Evolutionary conservation across 1,140 invertebrate genomes (phyloP), one percentile per base, ranked within the genome.

Genomic region (Calliphora vicina): DNA sequence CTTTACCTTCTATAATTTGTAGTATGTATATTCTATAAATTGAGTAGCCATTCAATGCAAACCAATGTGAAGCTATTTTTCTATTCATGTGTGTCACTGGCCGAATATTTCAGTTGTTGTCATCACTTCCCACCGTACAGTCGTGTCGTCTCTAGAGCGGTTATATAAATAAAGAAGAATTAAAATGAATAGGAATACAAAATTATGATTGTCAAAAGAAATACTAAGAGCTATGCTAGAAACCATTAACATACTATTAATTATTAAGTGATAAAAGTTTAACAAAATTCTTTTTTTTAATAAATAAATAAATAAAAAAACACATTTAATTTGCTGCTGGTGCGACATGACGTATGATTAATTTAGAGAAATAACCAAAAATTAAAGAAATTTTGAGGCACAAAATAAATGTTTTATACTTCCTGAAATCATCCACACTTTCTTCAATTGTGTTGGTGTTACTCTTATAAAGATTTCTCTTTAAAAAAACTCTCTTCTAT

Each of bases 101-200:
- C n/a, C 10, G n/a, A 43, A 20, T 20, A 17, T 43, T 43, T 78
- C 42, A 78, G 74, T 78, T 78, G 42, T 78, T 78, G 74, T 43
- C 74, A 78, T 43, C n/a, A 78, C 42, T 42, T 78, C 74, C 74
- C 74, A 78, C 74, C 74, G 74, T 78, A 45, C 35, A 35, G 74
- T 78, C 42, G 42, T 78, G 42, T 42, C 74, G 35, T 43, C 35
- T 45, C 6, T 35, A 45, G 20, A 42, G 74, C 74, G 74, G 74
- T 78, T 78, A 78, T 78, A 26, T 78, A 78, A 78, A 76, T 76
- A 20, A 1, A 23, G n/a, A 78, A 78, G 6, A 35, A 35, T 35
- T 23, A 74, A 78, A 20, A 78, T 25, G 12, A 27, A 15, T 74
- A 74, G 3, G 15, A 78, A 10, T 23, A 23, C 25, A 45, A 23